phyloP scores from a whole-genome alignment of 35 echinoderm and acorn worm species.

The Heliocidaris erythrogramma region DNA sequence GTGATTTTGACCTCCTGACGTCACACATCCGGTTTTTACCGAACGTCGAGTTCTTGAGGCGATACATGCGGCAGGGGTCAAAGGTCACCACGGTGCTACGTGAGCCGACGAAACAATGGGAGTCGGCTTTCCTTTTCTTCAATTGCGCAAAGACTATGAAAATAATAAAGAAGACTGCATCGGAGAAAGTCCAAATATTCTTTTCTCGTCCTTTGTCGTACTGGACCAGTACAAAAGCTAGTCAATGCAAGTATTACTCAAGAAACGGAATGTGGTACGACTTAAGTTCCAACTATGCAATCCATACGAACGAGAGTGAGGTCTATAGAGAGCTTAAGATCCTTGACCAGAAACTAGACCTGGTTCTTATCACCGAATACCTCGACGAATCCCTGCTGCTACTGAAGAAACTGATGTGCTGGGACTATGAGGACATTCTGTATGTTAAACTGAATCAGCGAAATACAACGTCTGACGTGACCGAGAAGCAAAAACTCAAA shows the following conservation, averaged over 20 bases:
- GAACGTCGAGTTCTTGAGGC: neutral
- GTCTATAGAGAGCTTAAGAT: conserved; percentile 8
- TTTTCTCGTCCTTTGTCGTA: neutral
- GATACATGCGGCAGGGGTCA: neutral
- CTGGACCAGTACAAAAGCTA: neutral
- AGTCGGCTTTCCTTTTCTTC: conserved; percentile 9
- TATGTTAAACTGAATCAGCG: neutral
- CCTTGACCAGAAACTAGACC: conserved; percentile 28
- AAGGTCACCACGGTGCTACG: conserved; percentile 13
- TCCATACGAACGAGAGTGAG: neutral
- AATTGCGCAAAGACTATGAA: neutral
- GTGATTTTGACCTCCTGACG: neutral
- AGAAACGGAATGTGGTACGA: conserved; percentile 19
- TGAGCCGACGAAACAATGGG: neutral
- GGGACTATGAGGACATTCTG: conserved; percentile 49
- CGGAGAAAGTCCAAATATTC: neutral
- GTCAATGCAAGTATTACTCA: neutral
- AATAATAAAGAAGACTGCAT: neutral
- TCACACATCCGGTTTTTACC: neutral
- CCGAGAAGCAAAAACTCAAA: no score
- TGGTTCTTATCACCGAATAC: conserved; percentile 54
- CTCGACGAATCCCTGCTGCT: conserved; percentile 57
- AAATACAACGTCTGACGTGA: neutral
- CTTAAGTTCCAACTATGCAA: neutral
- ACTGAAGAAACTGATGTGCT: conserved; percentile 56